Conservation (phyloP, 2,888 invertebrate species). For the Trichacis sp. region DNA sequence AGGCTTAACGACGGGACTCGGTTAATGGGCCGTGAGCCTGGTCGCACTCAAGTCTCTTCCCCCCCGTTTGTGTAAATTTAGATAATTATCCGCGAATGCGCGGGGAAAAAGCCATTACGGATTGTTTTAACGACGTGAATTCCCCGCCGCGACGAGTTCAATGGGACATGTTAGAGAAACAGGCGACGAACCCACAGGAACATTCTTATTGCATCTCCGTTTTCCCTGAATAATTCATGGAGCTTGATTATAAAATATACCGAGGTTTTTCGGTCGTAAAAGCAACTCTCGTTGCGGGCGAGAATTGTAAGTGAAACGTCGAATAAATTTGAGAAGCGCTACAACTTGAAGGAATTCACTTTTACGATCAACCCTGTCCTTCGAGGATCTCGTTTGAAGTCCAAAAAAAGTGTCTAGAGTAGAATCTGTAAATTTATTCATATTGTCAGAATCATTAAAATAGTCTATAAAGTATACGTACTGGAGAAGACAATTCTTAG, state of each 20-base stretch:
- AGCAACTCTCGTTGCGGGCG: not conserved
- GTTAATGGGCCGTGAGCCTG: constrained; percentile 36
- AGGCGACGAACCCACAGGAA: constrained; percentile 11
- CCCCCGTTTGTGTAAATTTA: constrained; percentile 41
- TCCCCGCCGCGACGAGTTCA: constrained; percentile 26
- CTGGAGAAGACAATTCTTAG: too few species aligned
- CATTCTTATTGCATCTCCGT: not conserved
- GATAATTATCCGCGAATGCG: constrained; percentile 42
- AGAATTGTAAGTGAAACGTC: too few species aligned
- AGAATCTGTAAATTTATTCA: too few species aligned
- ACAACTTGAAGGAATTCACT: too few species aligned
- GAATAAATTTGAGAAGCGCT: too few species aligned
- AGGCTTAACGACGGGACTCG: constrained; percentile 37
- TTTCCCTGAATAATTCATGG: constrained; percentile 31
- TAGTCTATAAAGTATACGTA: too few species aligned
- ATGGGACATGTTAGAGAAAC: constrained; percentile 27
- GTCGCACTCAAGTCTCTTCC: constrained; percentile 39
- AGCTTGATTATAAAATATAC: constrained; percentile 27
- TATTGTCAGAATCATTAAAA: too few species aligned
- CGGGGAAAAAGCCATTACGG: constrained; percentile 40
- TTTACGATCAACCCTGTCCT: too few species aligned
- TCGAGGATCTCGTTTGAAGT: too few species aligned
- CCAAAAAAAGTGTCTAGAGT: too few species aligned
- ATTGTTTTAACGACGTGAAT: constrained; percentile 36
- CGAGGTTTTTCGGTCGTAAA: not conserved